Percentiles rank a stretch among this genome's conserved stretches.
Evolutionary conservation across 2,797 vertebrate species (phyloP).

Genomic region (Sebastes minor): DNA sequence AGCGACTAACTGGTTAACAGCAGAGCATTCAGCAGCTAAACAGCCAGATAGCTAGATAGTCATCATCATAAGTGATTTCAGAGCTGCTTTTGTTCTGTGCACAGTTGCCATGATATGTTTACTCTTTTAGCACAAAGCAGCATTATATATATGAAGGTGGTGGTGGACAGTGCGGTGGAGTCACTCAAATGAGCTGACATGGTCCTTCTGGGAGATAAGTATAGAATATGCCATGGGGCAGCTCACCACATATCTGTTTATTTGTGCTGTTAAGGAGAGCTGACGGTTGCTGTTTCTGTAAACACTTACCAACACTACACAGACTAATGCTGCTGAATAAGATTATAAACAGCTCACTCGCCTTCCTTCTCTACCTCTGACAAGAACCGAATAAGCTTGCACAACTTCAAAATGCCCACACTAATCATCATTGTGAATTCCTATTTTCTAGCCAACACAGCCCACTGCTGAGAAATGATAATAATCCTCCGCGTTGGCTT

Average conservation of each 20-base stretch:
- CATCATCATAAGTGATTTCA: background rate
- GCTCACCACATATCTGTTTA: constrained; percentile 60
- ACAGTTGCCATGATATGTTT: constrained; percentile 3
- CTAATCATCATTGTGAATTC: constrained; percentile 59
- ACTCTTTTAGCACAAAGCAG: constrained; percentile 21
- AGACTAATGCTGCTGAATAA: constrained; percentile 66
- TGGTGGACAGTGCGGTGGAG: constrained; percentile 37
- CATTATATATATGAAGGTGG: constrained; percentile 17
- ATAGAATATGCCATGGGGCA: constrained; percentile 49
- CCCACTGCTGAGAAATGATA: constrained; percentile 55
- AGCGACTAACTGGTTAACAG: background rate
- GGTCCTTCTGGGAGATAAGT: constrained; percentile 64
- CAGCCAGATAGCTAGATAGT: background rate
- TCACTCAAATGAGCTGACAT: constrained; percentile 72
- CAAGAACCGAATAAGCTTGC: constrained; percentile 55
- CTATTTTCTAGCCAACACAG: constrained; percentile 52
- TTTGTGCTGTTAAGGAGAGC: constrained; percentile 53
- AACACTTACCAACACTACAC: constrained; percentile 56
- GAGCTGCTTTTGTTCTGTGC: constrained; percentile 13
- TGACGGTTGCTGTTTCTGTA: constrained; percentile 72
- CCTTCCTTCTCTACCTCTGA: constrained; percentile 49
- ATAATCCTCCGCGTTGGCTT: constrained; percentile 53
- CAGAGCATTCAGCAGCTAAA: background rate
- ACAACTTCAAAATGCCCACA: constrained; percentile 57
- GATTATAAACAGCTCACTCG: constrained; percentile 64